A percentile compares a stretch with the other conserved stretches of the same genome.
Conservation (phyloP, 2,113 vertebrate species). For the Halcyon senegalensis region DNA sequence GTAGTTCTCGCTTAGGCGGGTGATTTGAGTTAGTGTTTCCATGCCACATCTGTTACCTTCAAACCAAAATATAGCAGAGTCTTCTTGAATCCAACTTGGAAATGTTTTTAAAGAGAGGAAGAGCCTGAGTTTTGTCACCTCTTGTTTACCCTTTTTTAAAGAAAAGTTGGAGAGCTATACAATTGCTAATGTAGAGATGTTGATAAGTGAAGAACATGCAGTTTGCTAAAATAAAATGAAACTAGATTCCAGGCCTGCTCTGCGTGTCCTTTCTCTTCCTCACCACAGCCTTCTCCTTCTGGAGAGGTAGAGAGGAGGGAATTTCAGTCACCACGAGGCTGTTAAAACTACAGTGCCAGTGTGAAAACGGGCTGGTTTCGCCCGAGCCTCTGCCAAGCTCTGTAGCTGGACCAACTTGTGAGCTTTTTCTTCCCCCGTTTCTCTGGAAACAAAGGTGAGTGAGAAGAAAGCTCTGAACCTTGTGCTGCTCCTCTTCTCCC, state of each 20-base stretch:
- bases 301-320: not conserved
- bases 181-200: conserved; percentile 73
- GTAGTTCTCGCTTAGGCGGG: not conserved
- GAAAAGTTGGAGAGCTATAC: conserved; percentile 72
- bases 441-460: conserved; percentile 8
- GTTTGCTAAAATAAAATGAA: conserved; percentile 79
- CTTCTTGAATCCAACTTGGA: conserved; percentile 62
- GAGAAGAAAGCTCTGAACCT: not conserved
- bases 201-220: conserved; percentile 66
- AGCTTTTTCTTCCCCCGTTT: not conserved
- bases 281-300: not conserved
- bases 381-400: not conserved
- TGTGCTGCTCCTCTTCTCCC: not conserved
- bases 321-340: not conserved
- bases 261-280: conserved; percentile 5
- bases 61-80: conserved; percentile 61
- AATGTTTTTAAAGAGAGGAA: conserved; percentile 70
- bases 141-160: conserved; percentile 75
- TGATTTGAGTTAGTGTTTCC: conserved; percentile 61
- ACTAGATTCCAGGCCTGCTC: conserved; percentile 69
- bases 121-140: conserved; percentile 70
- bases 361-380: not conserved
- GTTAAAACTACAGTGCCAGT: not conserved
- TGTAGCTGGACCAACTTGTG: not conserved
- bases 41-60: conserved; percentile 43